Percentiles rank a stretch among this genome's conserved stretches.
phyloP scores from a whole-genome alignment of 2,888 invertebrate species.

The Sepiola atlantica region DNA sequence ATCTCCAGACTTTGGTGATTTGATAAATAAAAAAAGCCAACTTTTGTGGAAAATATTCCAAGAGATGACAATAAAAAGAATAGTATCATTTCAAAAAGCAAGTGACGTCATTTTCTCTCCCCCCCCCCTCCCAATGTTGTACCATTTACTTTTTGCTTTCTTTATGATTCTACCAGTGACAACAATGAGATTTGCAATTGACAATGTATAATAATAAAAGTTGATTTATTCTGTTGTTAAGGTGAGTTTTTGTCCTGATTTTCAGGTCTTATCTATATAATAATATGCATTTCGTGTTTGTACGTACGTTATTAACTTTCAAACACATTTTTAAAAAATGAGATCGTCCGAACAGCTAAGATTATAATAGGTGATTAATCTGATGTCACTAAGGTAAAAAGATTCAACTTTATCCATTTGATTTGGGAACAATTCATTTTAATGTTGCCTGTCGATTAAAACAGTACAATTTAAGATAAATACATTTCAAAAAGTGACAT shows the following conservation, averaged over 20 bases:
- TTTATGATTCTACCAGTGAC: not conserved
- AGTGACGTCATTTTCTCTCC: not conserved
- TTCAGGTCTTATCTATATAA: not conserved
- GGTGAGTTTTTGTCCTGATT: not conserved
- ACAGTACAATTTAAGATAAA: too few relatives aligned
- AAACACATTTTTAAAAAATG: too few relatives aligned
- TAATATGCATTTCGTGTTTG: too few relatives aligned
- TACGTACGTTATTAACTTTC: too few relatives aligned
- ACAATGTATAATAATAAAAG: not conserved
- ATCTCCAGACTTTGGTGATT: not conserved
- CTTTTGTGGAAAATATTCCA: not conserved
- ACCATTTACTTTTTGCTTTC: not conserved
- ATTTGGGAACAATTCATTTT: too few relatives aligned
- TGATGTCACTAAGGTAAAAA: too few relatives aligned
- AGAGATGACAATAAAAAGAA: not conserved
- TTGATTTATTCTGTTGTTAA: slow-evolving; percentile 20
- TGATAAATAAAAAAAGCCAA: not conserved
- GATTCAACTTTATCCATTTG: too few relatives aligned
- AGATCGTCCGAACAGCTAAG: too few relatives aligned
- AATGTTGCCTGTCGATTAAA: too few relatives aligned
- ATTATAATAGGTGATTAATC: too few relatives aligned
- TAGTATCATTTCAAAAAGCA: not conserved
- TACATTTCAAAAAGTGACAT: too few relatives aligned
- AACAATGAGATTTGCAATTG: not conserved
- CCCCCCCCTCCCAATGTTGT: not conserved